Percentiles rank a stretch among this genome's conserved stretches.
These are phyloP conservation scores for Drymonia ruficornis DNA, from an alignment of 2,888 invertebrate species.

Conservation along the genomic window DNA sequence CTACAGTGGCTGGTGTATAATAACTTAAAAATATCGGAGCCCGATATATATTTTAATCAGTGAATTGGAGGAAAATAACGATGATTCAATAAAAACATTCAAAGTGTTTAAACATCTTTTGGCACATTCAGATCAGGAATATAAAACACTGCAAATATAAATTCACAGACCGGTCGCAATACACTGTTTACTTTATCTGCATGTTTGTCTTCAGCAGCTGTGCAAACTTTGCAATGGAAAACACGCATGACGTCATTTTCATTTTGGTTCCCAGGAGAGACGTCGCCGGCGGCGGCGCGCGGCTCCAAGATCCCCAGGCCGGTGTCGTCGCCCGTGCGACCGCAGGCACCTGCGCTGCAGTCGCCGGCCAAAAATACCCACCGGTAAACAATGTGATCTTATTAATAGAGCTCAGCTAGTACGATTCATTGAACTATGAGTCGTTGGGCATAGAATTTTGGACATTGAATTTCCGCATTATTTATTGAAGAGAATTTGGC, in stretches of 20 bases:
- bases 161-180: not conserved
- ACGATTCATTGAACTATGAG: not conserved
- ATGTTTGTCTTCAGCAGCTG: constrained; percentile 31
- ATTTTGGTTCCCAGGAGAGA: constrained; percentile 62
- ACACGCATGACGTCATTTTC: constrained; percentile 23
- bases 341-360: constrained; percentile 71
- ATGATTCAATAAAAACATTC: too few relatives aligned
- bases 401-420: constrained; percentile 4
- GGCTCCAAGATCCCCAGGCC: constrained; percentile 91
- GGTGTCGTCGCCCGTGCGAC: constrained; percentile 89
- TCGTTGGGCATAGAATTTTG: not conserved
- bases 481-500: too few relatives aligned
- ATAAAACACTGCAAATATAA: not conserved
- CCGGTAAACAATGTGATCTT: constrained; percentile 47
- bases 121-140: not conserved
- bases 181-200: constrained; percentile 7
- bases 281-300: constrained; percentile 74
- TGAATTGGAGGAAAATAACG: too few relatives aligned
- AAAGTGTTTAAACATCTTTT: not conserved
- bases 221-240: constrained; percentile 25
- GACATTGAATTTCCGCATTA: too few relatives aligned
- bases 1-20: too few relatives aligned
- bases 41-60: too few relatives aligned
- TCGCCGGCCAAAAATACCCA: constrained; percentile 77
- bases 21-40: too few relatives aligned